Base-by-base conservation (phyloP, 1,140 invertebrate genomes). In the Aphidius gifuensis region DNA sequence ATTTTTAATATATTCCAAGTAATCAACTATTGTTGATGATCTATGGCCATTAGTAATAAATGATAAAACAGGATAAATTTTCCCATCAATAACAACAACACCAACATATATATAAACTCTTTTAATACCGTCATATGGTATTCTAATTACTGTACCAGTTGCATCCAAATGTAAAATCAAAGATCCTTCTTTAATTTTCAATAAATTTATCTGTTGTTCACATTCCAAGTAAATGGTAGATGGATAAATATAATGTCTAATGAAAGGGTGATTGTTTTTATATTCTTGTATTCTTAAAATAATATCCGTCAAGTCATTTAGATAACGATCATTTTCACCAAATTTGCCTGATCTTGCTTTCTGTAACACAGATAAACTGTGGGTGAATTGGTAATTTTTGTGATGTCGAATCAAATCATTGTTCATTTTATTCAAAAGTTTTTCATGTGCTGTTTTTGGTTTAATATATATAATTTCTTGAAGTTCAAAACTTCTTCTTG, bases 11-110 rank as follows among this genome's bases (percentile, higher is more conserved):
- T 54, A 45, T 40, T 42, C 38, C 9, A 67, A 45, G 40, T 54
- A 67, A 45, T 57, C 55, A 16, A 48, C 40, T 32, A 67, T 62
- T 9, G 56, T 56, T 2, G 9, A 1, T n/a, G 51, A 16, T 3
- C 39, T 55, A 38, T 68, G 59, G 42, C 61, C 40, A 45, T 51
- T 63, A 1, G 64, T 62, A 5, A 68, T 64, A 43, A 68, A 63
- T 42, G 63, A 54, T 4, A 60, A 39, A 6, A 64, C 16, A 16
- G 62, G 51, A 23, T 60, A 55, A 3, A 66, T 55, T 43, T 57
- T 57, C 3, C 62, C 40, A 4, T 40, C 9, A 32, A 60, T 44
- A 43, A 39, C 16, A 9, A 51, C 58, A 2, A 63, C 60, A 11
- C 58, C 57, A 11, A 51, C 39, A 38, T 60, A 62, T 43, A 59